phyloP scores from a whole-genome alignment of 2,888 invertebrate genomes.

The Tenodera sinensis region DNA sequence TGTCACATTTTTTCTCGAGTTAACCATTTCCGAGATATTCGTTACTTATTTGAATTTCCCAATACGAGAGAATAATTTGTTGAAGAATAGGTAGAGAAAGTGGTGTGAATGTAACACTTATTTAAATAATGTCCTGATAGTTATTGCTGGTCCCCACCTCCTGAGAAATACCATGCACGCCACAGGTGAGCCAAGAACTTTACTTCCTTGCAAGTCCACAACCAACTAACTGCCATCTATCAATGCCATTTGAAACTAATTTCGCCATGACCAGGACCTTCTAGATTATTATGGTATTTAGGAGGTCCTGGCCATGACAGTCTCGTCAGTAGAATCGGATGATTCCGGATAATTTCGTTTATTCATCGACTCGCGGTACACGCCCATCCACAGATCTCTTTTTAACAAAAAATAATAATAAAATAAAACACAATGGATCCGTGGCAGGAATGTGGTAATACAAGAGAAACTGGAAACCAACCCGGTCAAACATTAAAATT shows the following conservation, averaged over 20 bases:
- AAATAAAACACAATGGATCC: neutral
- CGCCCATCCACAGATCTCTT: neutral
- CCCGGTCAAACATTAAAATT: conserved; percentile 22
- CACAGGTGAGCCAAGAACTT: too few relatives aligned
- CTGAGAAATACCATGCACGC: too few relatives aligned
- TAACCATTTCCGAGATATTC: too few relatives aligned
- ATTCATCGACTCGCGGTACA: neutral
- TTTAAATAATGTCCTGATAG: too few relatives aligned
- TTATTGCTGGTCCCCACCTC: too few relatives aligned
- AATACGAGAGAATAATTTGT: too few relatives aligned
- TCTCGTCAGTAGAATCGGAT: neutral
- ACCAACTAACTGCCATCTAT: neutral
- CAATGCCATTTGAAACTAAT: neutral
- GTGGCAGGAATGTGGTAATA: neutral
- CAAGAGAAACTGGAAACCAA: neutral
- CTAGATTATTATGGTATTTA: too few relatives aligned
- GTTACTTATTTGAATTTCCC: too few relatives aligned
- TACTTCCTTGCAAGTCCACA: neutral
- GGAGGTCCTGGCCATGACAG: neutral
- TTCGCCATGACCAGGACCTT: neutral
- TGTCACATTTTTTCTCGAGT: too few relatives aligned
- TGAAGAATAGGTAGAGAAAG: too few relatives aligned
- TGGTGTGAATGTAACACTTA: too few relatives aligned
- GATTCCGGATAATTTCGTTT: neutral
- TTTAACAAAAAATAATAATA: neutral